Evolutionary conservation across 2,113 vertebrate species (phyloP).

Genomic region (Nerophis ophidion): DNA sequence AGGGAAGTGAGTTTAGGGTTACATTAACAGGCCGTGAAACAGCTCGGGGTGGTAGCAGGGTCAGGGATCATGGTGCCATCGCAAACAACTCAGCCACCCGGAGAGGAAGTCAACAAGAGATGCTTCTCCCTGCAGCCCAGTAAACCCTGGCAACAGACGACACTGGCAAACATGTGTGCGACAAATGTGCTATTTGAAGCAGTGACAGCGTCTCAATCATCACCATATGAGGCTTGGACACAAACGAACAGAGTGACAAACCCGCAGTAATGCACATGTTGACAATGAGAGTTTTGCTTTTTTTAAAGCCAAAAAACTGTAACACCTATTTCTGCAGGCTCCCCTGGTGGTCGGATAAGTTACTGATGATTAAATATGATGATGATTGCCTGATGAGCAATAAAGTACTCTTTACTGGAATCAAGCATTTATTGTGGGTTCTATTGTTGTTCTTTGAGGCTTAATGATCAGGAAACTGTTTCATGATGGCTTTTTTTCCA

Average conservation of each 20-base stretch:
- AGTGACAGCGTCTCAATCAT: constrained; percentile 53
- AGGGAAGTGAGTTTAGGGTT: constrained; percentile 27
- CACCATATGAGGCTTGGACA: constrained; percentile 48
- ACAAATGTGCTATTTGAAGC: constrained; percentile 62
- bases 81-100: constrained; percentile 64
- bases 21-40: constrained; percentile 29
- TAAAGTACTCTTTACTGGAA: constrained; percentile 40
- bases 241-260: constrained; percentile 26
- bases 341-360: constrained; percentile 28
- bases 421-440: constrained; percentile 43
- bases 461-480: constrained; percentile 43
- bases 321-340: constrained; percentile 3
- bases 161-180: constrained; percentile 62
- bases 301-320: constrained; percentile 2
- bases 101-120: constrained; percentile 59
- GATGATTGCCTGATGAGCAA: constrained; percentile 32
- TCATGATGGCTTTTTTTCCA: constrained; percentile 22
- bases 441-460: constrained; percentile 41
- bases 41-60: constrained; percentile 39
- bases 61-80: constrained; percentile 45
- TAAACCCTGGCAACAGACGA: constrained; percentile 48
- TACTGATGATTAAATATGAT: constrained; percentile 25
- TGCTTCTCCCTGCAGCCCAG: constrained; percentile 39
- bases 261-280: constrained; percentile 5
- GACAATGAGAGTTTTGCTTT: constrained; percentile 3